Percentiles rank a stretch among this genome's conserved stretches.
Evolutionary conservation across 2,113 vertebrate species (phyloP).

Genomic region (Xenotilapia flavipinnis): DNA sequence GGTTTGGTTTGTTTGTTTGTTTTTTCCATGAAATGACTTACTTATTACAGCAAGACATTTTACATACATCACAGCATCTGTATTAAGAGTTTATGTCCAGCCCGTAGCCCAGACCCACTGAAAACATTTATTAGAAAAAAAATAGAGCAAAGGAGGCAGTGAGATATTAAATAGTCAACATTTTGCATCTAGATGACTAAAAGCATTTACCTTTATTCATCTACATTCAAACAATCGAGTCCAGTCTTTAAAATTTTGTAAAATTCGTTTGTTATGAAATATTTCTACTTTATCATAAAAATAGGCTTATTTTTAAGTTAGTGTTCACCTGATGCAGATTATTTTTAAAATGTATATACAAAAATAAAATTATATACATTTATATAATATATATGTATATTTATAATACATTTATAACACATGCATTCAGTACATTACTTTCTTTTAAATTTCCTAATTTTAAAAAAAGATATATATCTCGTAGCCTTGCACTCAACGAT

Average conservation of each 20-base stretch:
- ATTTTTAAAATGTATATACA: neutral
- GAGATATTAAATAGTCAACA: neutral
- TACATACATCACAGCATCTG: neutral
- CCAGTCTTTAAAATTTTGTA: neutral
- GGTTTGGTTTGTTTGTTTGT: neutral
- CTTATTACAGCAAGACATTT: neutral
- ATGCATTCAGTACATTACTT: neutral
- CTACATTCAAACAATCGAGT: neutral
- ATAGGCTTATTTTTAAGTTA: neutral
- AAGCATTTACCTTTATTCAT: neutral
- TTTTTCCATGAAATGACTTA: neutral
- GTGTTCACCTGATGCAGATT: neutral
- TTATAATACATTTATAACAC: neutral
- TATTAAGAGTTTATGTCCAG: neutral
- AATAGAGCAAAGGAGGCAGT: neutral
- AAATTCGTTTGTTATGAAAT: neutral
- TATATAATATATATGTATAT: neutral
- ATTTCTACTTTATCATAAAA: neutral
- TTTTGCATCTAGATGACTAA: neutral
- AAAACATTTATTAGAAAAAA: neutral
- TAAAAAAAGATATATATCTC: neutral
- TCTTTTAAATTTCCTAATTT: neutral
- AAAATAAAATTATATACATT: neutral
- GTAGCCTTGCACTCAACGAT: neutral
- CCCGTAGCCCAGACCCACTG: neutral